These are phyloP conservation scores for Fragum whitleyi DNA, from an alignment of 2,888 invertebrate species.

Conservation along the genomic window DNA sequence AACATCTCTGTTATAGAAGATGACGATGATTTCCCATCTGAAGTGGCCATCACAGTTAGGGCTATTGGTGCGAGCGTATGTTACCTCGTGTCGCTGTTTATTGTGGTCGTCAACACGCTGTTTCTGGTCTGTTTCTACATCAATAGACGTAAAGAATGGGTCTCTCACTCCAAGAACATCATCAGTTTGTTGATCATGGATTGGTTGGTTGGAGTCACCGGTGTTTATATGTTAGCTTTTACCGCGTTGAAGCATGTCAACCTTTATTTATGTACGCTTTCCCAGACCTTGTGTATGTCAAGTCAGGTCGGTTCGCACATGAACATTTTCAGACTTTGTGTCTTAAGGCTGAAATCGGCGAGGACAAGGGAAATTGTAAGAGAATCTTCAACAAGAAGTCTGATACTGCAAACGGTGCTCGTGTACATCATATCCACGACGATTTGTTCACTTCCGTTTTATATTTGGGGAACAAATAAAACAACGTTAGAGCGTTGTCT, in stretches of 20 bases:
- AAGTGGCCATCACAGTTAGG: neutral
- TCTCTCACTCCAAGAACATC: conserved; percentile 34
- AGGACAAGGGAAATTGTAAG: neutral
- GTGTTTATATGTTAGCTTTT: conserved; percentile 12
- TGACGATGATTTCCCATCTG: neutral
- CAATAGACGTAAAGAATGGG: conserved; percentile 31
- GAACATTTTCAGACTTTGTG: conserved; percentile 32
- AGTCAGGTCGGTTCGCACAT: conserved; percentile 33
- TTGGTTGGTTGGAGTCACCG: conserved; percentile 33
- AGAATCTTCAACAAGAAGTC: conserved; percentile 6
- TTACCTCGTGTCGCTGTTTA: neutral
- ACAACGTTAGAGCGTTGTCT: conserved; percentile 1
- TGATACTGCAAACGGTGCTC: conserved; percentile 24
- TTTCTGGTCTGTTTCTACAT: conserved; percentile 38
- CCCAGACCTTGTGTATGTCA: conserved; percentile 21
- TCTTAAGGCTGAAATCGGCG: conserved; percentile 5
- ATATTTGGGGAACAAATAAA: conserved; percentile 11
- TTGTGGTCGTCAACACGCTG: conserved; percentile 33
- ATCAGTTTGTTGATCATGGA: conserved; percentile 33
- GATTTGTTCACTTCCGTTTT: conserved; percentile 21
- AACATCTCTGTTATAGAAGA: neutral
- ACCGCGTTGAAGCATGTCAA: conserved; percentile 5
- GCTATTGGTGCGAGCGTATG: conserved; percentile 20
- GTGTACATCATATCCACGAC: conserved; percentile 8
- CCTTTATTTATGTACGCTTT: conserved; percentile 16